Conservation (phyloP, 2,113 vertebrate species). For the Halichoerus grypus region DNA sequence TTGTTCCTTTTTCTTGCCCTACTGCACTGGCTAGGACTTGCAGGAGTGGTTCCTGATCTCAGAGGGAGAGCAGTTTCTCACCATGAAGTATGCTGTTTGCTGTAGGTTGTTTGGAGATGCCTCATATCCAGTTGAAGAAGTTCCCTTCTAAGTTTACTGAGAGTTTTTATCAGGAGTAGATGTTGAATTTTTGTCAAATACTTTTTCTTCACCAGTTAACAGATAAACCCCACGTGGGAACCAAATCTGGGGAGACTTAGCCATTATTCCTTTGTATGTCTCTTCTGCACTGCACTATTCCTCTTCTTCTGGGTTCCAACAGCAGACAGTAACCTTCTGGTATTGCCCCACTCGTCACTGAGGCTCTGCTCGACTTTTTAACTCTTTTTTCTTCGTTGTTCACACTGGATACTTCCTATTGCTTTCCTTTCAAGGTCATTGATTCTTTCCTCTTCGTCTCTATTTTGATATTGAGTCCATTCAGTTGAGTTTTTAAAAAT, state of each 20-base stretch:
- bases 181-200: background rate
- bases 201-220: conserved; percentile 12
- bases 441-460: background rate
- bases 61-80: background rate
- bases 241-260: background rate
- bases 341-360: background rate
- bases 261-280: background rate
- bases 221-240: background rate
- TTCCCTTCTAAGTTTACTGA: background rate
- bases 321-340: background rate
- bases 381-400: background rate
- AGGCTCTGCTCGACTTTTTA: background rate
- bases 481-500: background rate
- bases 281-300: background rate
- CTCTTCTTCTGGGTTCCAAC: background rate
- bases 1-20: conserved; percentile 3
- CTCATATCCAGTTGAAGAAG: background rate
- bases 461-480: background rate
- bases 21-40: background rate
- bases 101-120: background rate
- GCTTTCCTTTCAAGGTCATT: conserved; percentile 17
- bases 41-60: background rate
- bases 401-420: background rate
- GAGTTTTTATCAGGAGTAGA: background rate
- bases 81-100: background rate